Base-by-base conservation (phyloP, 1,140 invertebrate genomes). In the Ceratosolen fusciceps region DNA sequence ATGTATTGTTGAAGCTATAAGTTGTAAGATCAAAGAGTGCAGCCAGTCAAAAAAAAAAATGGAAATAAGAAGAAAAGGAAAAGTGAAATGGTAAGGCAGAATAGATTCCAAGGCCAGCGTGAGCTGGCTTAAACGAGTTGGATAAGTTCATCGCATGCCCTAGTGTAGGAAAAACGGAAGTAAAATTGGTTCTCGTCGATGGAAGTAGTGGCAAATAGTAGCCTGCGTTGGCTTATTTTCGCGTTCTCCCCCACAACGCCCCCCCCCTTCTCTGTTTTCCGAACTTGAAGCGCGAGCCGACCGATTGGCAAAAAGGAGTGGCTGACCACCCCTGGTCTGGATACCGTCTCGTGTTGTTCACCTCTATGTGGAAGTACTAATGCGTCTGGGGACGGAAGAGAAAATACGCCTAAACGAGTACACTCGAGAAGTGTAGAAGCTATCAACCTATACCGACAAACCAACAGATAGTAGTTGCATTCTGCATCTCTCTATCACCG, bases 271-370 rank as follows among this genome's bases (percentile, higher is more conserved):
- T n/a, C n/a, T n/a, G n/a, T n/a, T n/a, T n/a, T n/a, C n/a, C n/a
- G n/a, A n/a, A n/a, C n/a, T n/a, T n/a, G n/a, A n/a, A n/a, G n/a
- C n/a, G n/a, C n/a, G 34, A 72, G 5, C 29, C 24, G n/a, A 31
- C 26, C 72, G 26, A 31, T 43, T n/a, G 7, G 37, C 34, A 19
- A 10, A 37, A 73, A 75, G 81, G 77, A 82, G 79, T 83, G 80
- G 82, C 84, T 88, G 86, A 84, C 85, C 84, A 87, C 86, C 87
- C 85, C 87, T 87, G 86, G 86, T 86, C 87, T 87, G 83, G 87
- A 88, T 88, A 87, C 86, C 86, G 84, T 76, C 56, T 71, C 81
- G 83, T 88, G 86, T 87, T 87, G 84, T 88, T 87, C 86, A 87
- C 86, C 86, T 88, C 70, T 31, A 83, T 86, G 86, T 86, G 86